phyloP scores from a whole-genome alignment of 2,113 vertebrate species.

The Platichthys flesus region DNA sequence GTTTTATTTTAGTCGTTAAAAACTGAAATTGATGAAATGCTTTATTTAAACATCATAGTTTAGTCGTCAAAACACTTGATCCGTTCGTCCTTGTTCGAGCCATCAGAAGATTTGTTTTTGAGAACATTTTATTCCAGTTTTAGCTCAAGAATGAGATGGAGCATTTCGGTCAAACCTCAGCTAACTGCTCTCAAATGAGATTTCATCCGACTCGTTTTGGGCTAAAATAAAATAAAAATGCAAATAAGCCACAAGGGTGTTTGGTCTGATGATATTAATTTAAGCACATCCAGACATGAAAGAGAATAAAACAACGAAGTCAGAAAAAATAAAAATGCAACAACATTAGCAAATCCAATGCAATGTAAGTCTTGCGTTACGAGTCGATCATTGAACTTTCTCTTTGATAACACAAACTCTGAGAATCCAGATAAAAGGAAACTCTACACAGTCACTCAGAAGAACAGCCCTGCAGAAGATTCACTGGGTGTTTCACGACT shows the following conservation, averaged over 20 bases:
- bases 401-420: not conserved
- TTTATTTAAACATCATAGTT: not conserved
- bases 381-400: not conserved
- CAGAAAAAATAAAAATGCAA: not conserved
- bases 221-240: not conserved
- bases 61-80: not conserved
- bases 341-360: not conserved
- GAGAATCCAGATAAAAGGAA: not conserved
- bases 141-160: not conserved
- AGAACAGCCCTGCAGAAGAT: not conserved
- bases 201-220: not conserved
- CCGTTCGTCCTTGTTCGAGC: not conserved
- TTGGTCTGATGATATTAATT: constrained; percentile 4
- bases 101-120: not conserved
- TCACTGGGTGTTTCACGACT: not conserved
- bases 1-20: no score
- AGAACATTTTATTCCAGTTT: not conserved
- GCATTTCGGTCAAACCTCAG: not conserved
- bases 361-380: not conserved
- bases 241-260: constrained; percentile 3
- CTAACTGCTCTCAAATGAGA: not conserved
- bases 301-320: constrained; percentile 9
- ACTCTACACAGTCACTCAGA: not conserved
- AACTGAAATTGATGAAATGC: no score
- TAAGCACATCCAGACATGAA: not conserved